Evolutionary conservation across 2,888 invertebrate species (phyloP).

Genomic region (Calameuta filiformis): DNA sequence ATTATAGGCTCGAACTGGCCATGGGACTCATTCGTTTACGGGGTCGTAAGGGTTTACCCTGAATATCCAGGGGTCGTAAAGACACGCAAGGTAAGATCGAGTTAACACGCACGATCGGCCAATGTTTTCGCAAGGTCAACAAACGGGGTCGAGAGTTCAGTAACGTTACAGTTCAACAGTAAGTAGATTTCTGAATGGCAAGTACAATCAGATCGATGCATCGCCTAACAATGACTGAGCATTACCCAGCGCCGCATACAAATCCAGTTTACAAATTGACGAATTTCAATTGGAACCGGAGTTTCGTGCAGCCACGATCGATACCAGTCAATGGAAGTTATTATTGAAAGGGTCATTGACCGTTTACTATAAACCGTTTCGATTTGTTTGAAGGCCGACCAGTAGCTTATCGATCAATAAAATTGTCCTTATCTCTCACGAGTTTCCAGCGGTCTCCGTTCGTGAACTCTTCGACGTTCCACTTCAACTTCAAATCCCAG

Average conservation of each 20-base stretch:
- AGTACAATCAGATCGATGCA: neutral
- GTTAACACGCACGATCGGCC: neutral
- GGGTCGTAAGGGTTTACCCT: neutral
- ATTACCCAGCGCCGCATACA: neutral
- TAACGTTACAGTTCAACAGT: neutral
- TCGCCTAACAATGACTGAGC: neutral
- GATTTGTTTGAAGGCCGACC: neutral
- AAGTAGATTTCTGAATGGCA: neutral
- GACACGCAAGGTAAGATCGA: neutral
- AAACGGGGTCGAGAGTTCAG: neutral
- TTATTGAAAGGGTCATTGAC: neutral
- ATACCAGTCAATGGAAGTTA: neutral
- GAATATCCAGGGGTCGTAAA: neutral
- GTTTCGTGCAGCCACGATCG: neutral
- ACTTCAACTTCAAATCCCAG: neutral
- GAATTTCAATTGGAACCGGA: neutral
- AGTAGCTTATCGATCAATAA: neutral
- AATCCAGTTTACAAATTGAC: neutral
- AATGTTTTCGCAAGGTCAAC: neutral
- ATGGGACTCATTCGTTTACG: neutral
- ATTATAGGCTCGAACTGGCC: neutral
- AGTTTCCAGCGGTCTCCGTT: neutral
- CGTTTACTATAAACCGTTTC: neutral
- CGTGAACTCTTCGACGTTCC: neutral
- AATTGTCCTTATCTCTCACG: neutral